A percentile compares a stretch with the other conserved stretches of the same genome.
phyloP scores from a whole-genome alignment of 2,113 vertebrate genomes.

The Nymphicus hollandicus region DNA sequence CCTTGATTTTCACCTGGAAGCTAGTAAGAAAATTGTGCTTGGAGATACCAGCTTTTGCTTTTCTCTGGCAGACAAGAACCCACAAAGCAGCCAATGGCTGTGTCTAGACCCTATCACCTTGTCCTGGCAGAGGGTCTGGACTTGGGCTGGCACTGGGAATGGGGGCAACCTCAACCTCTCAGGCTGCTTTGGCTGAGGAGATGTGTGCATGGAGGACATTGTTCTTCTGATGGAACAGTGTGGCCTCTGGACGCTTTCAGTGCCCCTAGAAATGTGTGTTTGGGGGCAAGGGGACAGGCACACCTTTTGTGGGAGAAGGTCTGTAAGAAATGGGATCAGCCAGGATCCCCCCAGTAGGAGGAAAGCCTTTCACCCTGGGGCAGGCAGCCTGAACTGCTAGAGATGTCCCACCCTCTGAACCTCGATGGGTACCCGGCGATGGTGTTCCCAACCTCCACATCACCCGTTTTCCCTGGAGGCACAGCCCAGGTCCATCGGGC shows the following conservation, averaged over 20 bases:
- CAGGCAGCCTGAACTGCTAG: not conserved
- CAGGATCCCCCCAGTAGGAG: not conserved
- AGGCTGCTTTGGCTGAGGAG: not conserved
- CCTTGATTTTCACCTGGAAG: not conserved
- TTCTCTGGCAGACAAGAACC: not conserved
- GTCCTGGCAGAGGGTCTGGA: not conserved
- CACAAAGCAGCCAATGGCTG: fast-evolving
- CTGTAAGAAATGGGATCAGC: not conserved
- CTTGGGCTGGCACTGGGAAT: not conserved
- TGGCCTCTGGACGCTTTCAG: not conserved
- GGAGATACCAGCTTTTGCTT: not conserved
- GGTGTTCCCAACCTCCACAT: fast-evolving
- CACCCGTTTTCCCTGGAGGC: not conserved
- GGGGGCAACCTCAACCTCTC: not conserved
- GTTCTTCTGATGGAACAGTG: fast-evolving
- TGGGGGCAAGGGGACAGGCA: not conserved
- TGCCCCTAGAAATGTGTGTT: not conserved
- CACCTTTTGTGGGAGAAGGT: not conserved
- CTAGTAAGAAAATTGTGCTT: not conserved
- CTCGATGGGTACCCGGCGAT: fast-evolving
- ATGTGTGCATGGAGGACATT: fast-evolving
- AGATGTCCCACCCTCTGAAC: not conserved
- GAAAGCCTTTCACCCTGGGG: not conserved
- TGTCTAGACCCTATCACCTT: not conserved
- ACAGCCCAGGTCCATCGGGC: not conserved